These are phyloP conservation scores for Drosophila neutralis DNA, from an alignment of 2,888 invertebrate species.

Conservation along the genomic window DNA sequence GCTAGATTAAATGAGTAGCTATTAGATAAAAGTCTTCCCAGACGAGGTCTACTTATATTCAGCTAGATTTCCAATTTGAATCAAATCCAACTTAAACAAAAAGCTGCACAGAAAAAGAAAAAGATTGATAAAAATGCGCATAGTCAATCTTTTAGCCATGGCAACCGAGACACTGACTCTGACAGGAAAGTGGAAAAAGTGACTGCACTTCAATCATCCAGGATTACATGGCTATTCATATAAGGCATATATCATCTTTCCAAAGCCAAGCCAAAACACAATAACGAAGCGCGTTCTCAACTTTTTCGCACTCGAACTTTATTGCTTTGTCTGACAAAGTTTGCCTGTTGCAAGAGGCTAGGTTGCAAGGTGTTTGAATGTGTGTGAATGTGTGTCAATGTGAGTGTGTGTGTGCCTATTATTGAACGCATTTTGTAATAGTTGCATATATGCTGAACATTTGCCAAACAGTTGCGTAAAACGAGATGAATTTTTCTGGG, in stretches of 20 bases:
- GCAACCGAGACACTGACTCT: constrained; percentile 2
- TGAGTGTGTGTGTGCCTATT: not conserved
- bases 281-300: constrained; percentile 26
- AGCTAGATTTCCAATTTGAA: not conserved
- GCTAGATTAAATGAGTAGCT: not conserved
- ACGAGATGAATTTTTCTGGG: not conserved
- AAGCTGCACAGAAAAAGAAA: not conserved
- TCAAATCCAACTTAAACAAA: not conserved
- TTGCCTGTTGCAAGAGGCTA: not conserved
- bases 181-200: not conserved
- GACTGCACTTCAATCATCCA: constrained; percentile 53
- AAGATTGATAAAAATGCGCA: constrained; percentile 2
- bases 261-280: constrained; percentile 11
- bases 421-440: not conserved
- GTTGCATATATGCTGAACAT: not conserved
- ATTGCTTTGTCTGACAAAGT: constrained; percentile 11
- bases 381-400: not conserved
- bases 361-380: constrained; percentile 1
- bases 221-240: constrained; percentile 37
- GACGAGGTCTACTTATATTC: not conserved
- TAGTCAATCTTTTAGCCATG: constrained; percentile 16
- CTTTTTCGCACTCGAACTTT: not conserved
- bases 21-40: not conserved
- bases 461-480: no score
- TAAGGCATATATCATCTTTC: constrained; percentile 39